Conservation (phyloP, 1,140 invertebrate species). For the Littorina saxatilis region DNA sequence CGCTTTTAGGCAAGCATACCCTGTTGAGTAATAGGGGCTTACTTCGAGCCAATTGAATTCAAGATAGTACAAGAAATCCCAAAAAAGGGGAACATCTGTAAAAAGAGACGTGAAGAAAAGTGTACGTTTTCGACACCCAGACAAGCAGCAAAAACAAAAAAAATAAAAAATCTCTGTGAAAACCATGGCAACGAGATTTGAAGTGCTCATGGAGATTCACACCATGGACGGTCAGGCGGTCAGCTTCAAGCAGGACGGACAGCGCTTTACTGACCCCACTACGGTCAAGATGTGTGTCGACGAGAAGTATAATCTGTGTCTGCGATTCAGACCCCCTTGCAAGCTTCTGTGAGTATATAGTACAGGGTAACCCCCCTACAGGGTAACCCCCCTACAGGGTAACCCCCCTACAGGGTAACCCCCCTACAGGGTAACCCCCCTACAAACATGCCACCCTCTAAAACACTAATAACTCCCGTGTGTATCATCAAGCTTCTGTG, state of each 20-base stretch:
- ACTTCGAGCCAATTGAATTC: background rate
- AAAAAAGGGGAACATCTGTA: background rate
- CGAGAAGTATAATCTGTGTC: background rate
- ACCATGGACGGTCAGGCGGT: background rate
- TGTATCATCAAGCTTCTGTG: too few species aligned
- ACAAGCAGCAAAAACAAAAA: too few species aligned
- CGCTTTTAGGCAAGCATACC: background rate
- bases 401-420: too few species aligned
- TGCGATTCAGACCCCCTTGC: background rate
- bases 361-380: too few species aligned
- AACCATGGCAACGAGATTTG: background rate
- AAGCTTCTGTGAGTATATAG: background rate
- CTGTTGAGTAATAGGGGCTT: background rate
- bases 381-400: too few species aligned
- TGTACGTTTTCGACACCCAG: background rate
- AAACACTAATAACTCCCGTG: too few species aligned
- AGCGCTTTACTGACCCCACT: background rate
- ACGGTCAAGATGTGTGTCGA: constrained; percentile 16
- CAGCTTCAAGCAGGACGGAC: constrained; percentile 21
- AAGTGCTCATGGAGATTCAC: background rate
- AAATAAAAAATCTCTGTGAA: background rate
- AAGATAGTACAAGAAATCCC: background rate
- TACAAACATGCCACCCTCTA: too few species aligned
- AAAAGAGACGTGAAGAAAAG: background rate
- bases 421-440: too few species aligned